Evolutionary conservation across 2,113 vertebrate genomes (phyloP).

Genomic region (Indicator indicator): DNA sequence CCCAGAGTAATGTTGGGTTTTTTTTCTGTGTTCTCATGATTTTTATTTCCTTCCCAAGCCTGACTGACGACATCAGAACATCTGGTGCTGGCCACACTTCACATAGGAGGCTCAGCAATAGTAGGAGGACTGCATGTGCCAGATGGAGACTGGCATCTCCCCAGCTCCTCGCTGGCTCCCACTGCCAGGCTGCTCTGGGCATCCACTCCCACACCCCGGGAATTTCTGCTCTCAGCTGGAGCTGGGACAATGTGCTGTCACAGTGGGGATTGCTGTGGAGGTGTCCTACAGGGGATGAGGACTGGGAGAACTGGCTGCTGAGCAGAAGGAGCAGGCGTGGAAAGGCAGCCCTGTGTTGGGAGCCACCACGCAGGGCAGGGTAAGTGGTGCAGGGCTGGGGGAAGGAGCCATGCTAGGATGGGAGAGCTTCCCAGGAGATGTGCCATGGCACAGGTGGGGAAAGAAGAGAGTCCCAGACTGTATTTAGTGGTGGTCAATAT

Average conservation of each 20-base stretch:
- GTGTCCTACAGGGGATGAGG: neutral
- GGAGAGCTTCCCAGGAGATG: neutral
- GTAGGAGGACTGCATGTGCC: neutral
- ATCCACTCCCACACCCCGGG: neutral
- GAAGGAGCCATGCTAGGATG: rapidly evolving
- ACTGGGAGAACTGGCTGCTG: neutral
- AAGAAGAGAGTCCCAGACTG: rapidly evolving
- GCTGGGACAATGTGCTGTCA: rapidly evolving
- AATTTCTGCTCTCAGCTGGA: rapidly evolving
- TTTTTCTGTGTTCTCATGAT: neutral
- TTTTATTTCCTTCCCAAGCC: neutral
- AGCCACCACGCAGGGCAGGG: neutral
- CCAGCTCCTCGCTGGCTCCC: neutral
- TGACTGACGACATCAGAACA: neutral
- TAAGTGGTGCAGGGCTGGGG: rapidly evolving
- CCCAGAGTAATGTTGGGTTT: rapidly evolving
- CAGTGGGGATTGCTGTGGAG: rapidly evolving
- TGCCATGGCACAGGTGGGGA: neutral
- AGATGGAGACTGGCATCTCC: neutral
- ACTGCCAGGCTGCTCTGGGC: rapidly evolving
- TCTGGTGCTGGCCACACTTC: neutral
- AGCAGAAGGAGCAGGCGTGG: neutral
- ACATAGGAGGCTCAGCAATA: neutral
- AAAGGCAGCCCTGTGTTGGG: neutral
- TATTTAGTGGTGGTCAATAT: rapidly evolving